A percentile compares a stretch with the other conserved stretches of the same genome.
Conservation (phyloP, 1,140 invertebrate species). For the Bombus pascuorum region DNA sequence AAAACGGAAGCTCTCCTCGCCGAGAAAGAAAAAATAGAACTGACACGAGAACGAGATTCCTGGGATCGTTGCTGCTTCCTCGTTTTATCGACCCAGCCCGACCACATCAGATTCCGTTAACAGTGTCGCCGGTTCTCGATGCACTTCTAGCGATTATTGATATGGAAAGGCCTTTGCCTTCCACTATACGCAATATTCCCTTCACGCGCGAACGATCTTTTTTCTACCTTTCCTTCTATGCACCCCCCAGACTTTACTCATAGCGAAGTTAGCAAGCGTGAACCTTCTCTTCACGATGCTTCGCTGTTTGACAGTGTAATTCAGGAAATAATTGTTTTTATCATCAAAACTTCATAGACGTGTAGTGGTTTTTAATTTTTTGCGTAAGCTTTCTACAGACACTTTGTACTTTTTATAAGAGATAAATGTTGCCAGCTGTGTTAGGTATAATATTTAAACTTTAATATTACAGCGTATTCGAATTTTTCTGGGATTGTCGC, state of each 20-base stretch:
- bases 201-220: not conserved
- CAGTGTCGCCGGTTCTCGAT: conserved; percentile 17
- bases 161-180: not conserved
- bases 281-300: too few relatives aligned
- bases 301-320: too few relatives aligned
- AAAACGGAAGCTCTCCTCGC: conserved; percentile 26
- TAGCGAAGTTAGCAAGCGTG: not conserved
- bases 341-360: too few relatives aligned
- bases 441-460: too few relatives aligned
- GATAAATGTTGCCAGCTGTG: too few relatives aligned
- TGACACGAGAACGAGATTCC: conserved; percentile 52
- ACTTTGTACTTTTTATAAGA: too few relatives aligned
- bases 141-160: not conserved
- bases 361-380: too few relatives aligned
- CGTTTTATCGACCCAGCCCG: conserved; percentile 26
- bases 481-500: too few relatives aligned
- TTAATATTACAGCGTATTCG: too few relatives aligned
- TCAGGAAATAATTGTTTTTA: too few relatives aligned
- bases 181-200: not conserved
- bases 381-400: too few relatives aligned
- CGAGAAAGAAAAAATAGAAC: conserved; percentile 44
- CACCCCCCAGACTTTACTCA: not conserved
- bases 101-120: conserved; percentile 43
- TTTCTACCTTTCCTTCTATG: not conserved
- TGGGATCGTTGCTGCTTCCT: conserved; percentile 54